A percentile compares a stretch with the other conserved stretches of the same genome.
Conservation (phyloP, 2,797 vertebrate genomes). For the Dendrocincla tyrannina region DNA sequence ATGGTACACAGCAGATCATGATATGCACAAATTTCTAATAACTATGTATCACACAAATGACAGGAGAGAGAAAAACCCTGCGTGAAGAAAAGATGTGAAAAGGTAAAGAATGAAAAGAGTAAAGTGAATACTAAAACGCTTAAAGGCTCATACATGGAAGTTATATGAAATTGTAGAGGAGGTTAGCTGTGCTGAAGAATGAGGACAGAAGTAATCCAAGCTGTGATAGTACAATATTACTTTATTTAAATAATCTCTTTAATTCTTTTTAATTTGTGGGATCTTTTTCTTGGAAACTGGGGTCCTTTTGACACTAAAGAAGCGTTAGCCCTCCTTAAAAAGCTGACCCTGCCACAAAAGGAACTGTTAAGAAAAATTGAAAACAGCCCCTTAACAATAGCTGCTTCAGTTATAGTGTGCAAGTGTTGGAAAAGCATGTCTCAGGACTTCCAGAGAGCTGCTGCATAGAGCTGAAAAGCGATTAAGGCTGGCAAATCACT, state of each 20-base stretch:
- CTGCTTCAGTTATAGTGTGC: conserved; percentile 57
- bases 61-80: neutral
- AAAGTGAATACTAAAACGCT: neutral
- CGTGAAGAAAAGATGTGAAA: neutral
- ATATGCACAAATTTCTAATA: neutral
- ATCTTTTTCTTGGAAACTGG: conserved; percentile 38
- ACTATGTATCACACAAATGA: neutral
- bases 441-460: conserved; percentile 56
- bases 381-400: conserved; percentile 58
- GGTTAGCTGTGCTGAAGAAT: conserved; percentile 4
- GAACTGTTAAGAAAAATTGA: conserved; percentile 59
- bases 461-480: conserved; percentile 66
- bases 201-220: conserved; percentile 25
- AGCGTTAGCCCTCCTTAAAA: conserved; percentile 26
- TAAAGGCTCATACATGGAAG: neutral
- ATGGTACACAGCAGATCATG: neutral
- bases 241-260: conserved; percentile 49
- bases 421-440: conserved; percentile 67
- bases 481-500: conserved; percentile 70
- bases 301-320: conserved; percentile 61
- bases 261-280: conserved; percentile 63
- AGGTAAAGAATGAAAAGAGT: neutral
- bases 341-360: conserved; percentile 58
- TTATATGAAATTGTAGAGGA: neutral
- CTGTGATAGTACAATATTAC: conserved; percentile 39